phyloP scores from a whole-genome alignment of 2,888 invertebrate genomes.

The Timema podura region DNA sequence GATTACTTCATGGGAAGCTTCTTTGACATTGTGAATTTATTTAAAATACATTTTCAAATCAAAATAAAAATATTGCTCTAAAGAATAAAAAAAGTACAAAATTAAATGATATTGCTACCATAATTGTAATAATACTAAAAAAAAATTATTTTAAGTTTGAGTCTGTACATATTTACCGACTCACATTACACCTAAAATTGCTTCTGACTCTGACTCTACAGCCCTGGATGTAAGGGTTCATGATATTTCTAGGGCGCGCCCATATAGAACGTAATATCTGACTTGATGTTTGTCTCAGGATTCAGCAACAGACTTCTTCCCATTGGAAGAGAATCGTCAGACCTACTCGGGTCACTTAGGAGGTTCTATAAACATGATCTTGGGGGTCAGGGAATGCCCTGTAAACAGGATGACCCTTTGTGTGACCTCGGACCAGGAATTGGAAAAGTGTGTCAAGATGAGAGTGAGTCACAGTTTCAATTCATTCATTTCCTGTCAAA shows the following conservation, averaged over 20 bases:
- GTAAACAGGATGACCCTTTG: constrained; percentile 81
- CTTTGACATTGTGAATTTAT: no score
- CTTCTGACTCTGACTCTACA: no score
- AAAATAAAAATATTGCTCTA: no score
- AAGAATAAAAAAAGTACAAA: no score
- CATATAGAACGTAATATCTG: not conserved
- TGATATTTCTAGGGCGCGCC: not conserved
- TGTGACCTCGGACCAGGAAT: constrained; percentile 85
- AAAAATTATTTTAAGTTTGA: no score
- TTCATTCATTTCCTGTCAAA: not conserved
- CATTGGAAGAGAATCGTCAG: constrained; percentile 69
- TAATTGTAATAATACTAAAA: no score
- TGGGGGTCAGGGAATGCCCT: constrained; percentile 77
- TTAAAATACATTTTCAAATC: no score
- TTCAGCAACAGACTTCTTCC: constrained; percentile 59
- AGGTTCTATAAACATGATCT: constrained; percentile 62
- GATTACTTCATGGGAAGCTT: no score
- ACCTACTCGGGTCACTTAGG: constrained; percentile 71
- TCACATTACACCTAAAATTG: no score
- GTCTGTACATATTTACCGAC: no score
- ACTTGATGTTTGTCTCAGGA: constrained; percentile 56
- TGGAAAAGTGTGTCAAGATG: constrained; percentile 90
- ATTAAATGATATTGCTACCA: no score
- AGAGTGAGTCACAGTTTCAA: constrained; percentile 54
- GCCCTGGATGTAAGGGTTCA: not conserved